These are phyloP conservation scores for Zapus hudsonius DNA, from an alignment of 2,113 vertebrate genomes.

Conservation along the genomic window DNA sequence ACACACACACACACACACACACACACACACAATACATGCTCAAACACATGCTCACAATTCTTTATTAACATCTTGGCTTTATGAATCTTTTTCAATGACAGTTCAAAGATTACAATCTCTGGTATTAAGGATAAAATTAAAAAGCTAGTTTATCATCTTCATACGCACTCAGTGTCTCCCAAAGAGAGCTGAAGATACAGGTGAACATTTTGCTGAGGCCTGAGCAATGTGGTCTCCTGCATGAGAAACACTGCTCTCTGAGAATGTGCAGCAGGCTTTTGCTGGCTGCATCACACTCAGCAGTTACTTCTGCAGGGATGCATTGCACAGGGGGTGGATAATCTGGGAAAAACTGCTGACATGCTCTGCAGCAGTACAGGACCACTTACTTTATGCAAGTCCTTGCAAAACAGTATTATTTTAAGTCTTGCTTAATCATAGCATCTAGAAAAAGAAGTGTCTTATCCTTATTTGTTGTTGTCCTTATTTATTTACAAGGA, in stretches of 20 bases:
- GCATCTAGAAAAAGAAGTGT: neutral
- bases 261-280: neutral
- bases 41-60: accelerated
- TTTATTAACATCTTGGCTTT: neutral
- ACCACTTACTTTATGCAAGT: neutral
- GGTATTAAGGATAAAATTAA: constrained; percentile 21
- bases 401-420: neutral
- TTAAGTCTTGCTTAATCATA: neutral
- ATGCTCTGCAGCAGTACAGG: neutral
- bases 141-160: neutral
- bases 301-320: neutral
- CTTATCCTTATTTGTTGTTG: no score
- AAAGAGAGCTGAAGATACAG: neutral
- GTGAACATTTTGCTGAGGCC: accelerated
- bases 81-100: neutral
- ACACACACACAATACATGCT: neutral
- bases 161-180: neutral
- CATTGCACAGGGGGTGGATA: neutral
- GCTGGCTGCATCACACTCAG: neutral
- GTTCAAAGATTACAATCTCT: neutral
- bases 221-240: neutral
- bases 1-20: neutral
- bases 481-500: no score
- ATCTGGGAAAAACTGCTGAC: neutral
- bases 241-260: neutral